These are phyloP conservation scores for Lordiphosa fenestrarum DNA, from an alignment of 2,888 invertebrate species.

Conservation along the genomic window DNA sequence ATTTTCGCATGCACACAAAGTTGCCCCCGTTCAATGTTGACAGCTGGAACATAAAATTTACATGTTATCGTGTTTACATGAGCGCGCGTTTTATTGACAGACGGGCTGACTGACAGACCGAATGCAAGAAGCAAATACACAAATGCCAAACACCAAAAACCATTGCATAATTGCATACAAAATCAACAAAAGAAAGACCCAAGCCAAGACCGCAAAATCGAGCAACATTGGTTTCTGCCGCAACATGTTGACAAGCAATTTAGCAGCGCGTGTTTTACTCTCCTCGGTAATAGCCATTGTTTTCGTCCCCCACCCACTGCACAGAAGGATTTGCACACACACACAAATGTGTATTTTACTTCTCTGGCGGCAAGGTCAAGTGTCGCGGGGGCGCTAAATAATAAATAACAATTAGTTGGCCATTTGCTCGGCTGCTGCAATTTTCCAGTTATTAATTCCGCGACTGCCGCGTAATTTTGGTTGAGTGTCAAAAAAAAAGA, in stretches of 20 bases:
- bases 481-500: slow-evolving; percentile 11
- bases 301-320: not conserved
- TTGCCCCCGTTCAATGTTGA: slow-evolving; percentile 46
- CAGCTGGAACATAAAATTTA: slow-evolving; percentile 66
- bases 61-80: slow-evolving; percentile 57
- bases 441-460: slow-evolving; percentile 64
- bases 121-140: slow-evolving; percentile 35
- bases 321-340: slow-evolving; percentile 43
- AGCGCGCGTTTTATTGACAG: slow-evolving; percentile 56
- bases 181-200: slow-evolving; percentile 23
- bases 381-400: slow-evolving; percentile 44
- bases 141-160: slow-evolving; percentile 40
- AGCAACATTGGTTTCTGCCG: slow-evolving; percentile 8
- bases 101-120: slow-evolving; percentile 22
- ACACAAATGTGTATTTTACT: slow-evolving; percentile 20
- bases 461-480: slow-evolving; percentile 16
- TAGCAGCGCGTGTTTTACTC: slow-evolving; percentile 27
- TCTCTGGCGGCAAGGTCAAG: slow-evolving; percentile 48
- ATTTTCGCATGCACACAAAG: slow-evolving; percentile 34
- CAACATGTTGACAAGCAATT: slow-evolving; percentile 19
- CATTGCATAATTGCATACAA: slow-evolving; percentile 50
- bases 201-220: slow-evolving; percentile 4
- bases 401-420: slow-evolving; percentile 49
- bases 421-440: slow-evolving; percentile 49
- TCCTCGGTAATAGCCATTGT: no score